Conservation (phyloP, 2,797 vertebrate species). For the Bovichtus diacanthus region DNA sequence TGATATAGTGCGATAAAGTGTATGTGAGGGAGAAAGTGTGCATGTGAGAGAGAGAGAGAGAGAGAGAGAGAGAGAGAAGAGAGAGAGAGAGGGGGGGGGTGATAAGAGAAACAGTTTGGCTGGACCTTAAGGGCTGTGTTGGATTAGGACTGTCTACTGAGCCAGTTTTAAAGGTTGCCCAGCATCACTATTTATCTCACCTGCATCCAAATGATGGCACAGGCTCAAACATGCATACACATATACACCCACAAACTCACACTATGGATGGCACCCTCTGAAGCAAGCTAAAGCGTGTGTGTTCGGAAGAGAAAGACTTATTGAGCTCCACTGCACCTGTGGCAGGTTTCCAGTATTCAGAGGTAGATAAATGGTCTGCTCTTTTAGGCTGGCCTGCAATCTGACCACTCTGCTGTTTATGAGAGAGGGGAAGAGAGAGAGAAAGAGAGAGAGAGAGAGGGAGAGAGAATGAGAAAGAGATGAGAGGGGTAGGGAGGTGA, state of each 20-base stretch:
- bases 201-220: slow-evolving; percentile 55
- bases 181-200: slow-evolving; percentile 57
- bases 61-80: neutral
- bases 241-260: slow-evolving; percentile 32
- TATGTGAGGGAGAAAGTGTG: neutral
- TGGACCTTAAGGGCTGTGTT: slow-evolving; percentile 37
- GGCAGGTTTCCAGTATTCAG: slow-evolving; percentile 73
- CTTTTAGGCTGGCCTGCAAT: slow-evolving; percentile 64
- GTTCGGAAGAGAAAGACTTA: slow-evolving; percentile 67
- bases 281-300: slow-evolving; percentile 42
- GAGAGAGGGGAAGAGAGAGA: slow-evolving; percentile 41
- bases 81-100: neutral
- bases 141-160: slow-evolving; percentile 40
- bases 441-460: slow-evolving; percentile 11
- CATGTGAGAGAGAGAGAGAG: neutral
- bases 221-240: slow-evolving; percentile 25
- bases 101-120: slow-evolving; percentile 51
- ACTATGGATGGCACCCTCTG: slow-evolving; percentile 26
- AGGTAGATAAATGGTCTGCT: slow-evolving; percentile 71
- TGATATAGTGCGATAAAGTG: neutral
- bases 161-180: slow-evolving; percentile 63
- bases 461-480: slow-evolving; percentile 22
- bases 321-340: slow-evolving; percentile 69
- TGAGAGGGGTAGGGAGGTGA: slow-evolving; percentile 43
- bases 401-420: slow-evolving; percentile 66